Percentiles rank a stretch among this genome's conserved stretches.
phyloP scores from a whole-genome alignment of 2,113 vertebrate genomes.

The Gracilinanus agilis region DNA sequence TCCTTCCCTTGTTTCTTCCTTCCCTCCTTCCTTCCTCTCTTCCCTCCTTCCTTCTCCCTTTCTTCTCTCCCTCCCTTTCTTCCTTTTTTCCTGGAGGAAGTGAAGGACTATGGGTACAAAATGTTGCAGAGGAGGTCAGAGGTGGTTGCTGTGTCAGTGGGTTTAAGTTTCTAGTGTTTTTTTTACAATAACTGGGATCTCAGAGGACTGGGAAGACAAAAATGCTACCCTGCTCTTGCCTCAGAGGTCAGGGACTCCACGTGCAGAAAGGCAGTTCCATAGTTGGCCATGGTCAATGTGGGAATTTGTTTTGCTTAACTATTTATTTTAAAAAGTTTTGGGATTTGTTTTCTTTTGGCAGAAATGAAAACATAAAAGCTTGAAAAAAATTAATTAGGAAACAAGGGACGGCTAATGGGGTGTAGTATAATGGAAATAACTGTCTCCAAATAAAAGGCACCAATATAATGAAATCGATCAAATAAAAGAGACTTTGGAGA shows the following conservation, averaged over 20 bases:
- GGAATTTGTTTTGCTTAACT: not conserved
- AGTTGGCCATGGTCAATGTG: not conserved
- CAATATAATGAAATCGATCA: not conserved
- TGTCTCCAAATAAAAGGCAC: not conserved
- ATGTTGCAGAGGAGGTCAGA: not conserved
- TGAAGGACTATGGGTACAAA: not conserved
- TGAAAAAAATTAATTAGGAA: not conserved
- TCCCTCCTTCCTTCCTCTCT: no score
- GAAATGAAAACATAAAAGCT: not conserved
- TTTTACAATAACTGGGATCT: not conserved
- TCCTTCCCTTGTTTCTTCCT: no score
- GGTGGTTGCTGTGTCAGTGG: not conserved
- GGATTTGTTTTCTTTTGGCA: not conserved
- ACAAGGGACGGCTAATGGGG: not conserved
- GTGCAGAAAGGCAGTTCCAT: not conserved
- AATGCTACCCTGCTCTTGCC: not conserved
- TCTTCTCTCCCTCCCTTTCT: not conserved
- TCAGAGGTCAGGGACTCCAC: not conserved
- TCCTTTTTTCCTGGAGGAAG: not conserved
- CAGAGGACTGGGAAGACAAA: not conserved
- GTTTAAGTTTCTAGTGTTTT: not conserved
- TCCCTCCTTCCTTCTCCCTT: no score
- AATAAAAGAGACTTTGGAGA: not conserved
- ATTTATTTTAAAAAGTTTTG: not conserved
- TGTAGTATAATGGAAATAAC: not conserved